A percentile compares a stretch with the other conserved stretches of the same genome.
phyloP scores from a whole-genome alignment of 2,888 invertebrate species.

The Epistrophella euchroma region DNA sequence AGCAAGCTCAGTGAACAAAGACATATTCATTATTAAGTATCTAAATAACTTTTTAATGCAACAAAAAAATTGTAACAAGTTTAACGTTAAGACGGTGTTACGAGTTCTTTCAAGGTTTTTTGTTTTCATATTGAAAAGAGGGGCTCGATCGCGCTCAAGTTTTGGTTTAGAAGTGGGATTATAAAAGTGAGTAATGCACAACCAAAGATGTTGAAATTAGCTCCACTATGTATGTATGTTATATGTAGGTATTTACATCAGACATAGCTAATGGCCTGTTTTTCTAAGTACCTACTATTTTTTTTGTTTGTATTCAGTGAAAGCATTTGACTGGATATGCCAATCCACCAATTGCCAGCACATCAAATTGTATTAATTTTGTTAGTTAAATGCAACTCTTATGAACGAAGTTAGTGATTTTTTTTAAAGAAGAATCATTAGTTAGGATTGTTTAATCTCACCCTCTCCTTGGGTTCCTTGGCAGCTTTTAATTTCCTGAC shows the following conservation, averaged over 20 bases:
- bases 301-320: slow-evolving; percentile 43
- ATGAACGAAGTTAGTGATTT: neutral
- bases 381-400: slow-evolving; percentile 6
- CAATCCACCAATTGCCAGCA: slow-evolving; percentile 60
- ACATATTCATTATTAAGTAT: neutral
- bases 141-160: slow-evolving; percentile 57
- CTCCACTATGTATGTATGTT: slow-evolving; percentile 19
- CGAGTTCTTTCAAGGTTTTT: slow-evolving; percentile 51
- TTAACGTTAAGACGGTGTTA: slow-evolving; percentile 38
- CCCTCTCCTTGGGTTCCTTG: slow-evolving; percentile 91
- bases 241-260: slow-evolving; percentile 10
- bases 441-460: slow-evolving; percentile 79
- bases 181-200: slow-evolving; percentile 42
- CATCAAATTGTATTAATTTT: slow-evolving; percentile 42
- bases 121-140: slow-evolving; percentile 12
- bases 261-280: slow-evolving; percentile 35
- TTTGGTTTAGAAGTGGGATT: slow-evolving; percentile 33
- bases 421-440: neutral
- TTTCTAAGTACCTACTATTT: slow-evolving; percentile 13
- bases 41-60: neutral
- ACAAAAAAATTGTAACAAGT: slow-evolving; percentile 13
- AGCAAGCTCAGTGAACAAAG: slow-evolving; percentile 4
- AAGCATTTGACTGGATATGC: slow-evolving; percentile 43
- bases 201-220: slow-evolving; percentile 59
- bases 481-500: slow-evolving; percentile 92